Percentiles rank a stretch among this genome's conserved stretches.
Evolutionary conservation across 2,888 invertebrate genomes (phyloP).

Genomic region (Tetranychus truncatus): DNA sequence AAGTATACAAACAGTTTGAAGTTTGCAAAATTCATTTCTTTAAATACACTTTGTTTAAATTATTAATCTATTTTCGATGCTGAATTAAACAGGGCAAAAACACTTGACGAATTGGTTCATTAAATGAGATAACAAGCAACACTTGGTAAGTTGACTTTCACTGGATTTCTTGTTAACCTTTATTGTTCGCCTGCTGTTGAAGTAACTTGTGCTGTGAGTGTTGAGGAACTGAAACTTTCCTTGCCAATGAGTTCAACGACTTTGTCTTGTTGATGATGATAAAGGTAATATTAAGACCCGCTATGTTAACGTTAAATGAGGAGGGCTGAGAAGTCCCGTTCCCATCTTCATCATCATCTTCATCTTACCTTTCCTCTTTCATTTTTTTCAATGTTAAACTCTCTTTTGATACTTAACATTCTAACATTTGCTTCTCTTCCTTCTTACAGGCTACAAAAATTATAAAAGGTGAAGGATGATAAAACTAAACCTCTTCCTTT

Average conservation of each 20-base stretch:
- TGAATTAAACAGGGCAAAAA: no score
- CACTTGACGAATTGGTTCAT: no score
- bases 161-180: neutral
- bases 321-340: neutral
- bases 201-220: neutral
- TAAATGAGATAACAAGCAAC: no score
- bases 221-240: slow-evolving; percentile 1
- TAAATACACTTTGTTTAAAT: no score
- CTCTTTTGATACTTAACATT: neutral
- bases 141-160: neutral
- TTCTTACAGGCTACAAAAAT: neutral
- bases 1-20: no score
- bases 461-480: neutral
- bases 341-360: neutral
- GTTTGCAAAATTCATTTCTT: no score
- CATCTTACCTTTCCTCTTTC: neutral
- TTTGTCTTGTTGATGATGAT: slow-evolving; percentile 1
- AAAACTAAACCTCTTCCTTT: neutral
- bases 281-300: neutral
- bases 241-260: neutral
- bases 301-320: neutral
- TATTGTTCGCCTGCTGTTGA: neutral
- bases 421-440: no score
- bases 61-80: no score
- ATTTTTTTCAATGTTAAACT: neutral